Conservation (phyloP, 2,888 invertebrate species). For the Euproctis similis region DNA sequence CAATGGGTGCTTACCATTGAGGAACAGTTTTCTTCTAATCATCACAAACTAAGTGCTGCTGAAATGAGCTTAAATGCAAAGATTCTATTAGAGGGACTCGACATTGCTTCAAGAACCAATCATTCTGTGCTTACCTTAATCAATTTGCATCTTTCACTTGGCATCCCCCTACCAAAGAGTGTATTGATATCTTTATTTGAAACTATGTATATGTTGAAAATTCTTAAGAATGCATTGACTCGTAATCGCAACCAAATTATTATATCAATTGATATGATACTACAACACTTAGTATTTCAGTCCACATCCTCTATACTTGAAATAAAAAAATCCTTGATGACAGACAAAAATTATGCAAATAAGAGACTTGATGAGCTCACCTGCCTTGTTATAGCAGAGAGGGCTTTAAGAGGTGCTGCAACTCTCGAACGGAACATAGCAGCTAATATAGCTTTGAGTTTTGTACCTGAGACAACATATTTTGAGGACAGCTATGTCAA, state of each 20-base stretch:
- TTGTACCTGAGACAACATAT: constrained; percentile 77
- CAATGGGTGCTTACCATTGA: constrained; percentile 60
- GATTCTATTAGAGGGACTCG: constrained; percentile 74
- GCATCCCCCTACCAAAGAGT: constrained; percentile 85
- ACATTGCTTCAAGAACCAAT: constrained; percentile 80
- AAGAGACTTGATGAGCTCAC: constrained; percentile 82
- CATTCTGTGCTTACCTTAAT: constrained; percentile 72
- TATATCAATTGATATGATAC: constrained; percentile 83
- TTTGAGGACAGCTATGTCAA: constrained; percentile 78
- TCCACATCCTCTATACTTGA: constrained; percentile 79
- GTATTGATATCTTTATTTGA: constrained; percentile 85
- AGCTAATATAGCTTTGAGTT: constrained; percentile 80
- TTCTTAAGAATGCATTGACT: constrained; percentile 82
- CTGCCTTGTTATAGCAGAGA: constrained; percentile 83
- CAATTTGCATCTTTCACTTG: constrained; percentile 81
- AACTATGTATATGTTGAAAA: constrained; percentile 87
- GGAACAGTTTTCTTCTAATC: constrained; percentile 47
- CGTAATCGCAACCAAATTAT: constrained; percentile 81
- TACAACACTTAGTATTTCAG: constrained; percentile 87
- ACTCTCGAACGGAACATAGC: constrained; percentile 80
- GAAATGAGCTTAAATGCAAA: constrained; percentile 63
- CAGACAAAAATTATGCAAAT: constrained; percentile 79
- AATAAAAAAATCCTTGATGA: constrained; percentile 80
- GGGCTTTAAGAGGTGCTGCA: constrained; percentile 78
- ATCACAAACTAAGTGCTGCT: constrained; percentile 54